Base-by-base conservation (phyloP, 2,113 vertebrate species). In the Pluvianellus socialis region DNA sequence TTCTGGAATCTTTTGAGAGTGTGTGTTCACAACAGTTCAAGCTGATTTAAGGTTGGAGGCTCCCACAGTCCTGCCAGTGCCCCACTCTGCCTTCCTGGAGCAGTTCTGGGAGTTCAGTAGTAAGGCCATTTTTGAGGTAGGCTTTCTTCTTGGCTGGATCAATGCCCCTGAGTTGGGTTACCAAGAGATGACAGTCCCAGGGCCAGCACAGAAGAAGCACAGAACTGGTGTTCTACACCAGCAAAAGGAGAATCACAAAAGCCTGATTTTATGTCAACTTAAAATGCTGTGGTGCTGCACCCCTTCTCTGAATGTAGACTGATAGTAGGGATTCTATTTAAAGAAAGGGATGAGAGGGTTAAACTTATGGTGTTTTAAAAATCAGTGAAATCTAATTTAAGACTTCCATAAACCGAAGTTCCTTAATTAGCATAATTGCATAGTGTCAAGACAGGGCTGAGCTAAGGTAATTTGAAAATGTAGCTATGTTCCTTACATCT, bases 351-450 rank as follows among this genome's bases (percentile, higher is more conserved):
- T 44, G 75, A 88, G 38, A 66, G 19, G 23, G 89, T 95, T 94
- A 88, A 92, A 73, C 53, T 44, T 77, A 62, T 23, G 58, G 32
- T 62, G 33, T 65, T 76, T 88, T 50, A 66, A 80, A 95, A 96
- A 94, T 74, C 65, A 84, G 59, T 67, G 89, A 96, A 94, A 94
- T 52, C 52, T 79, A 91, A 95, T 94, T 96, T 91, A 91, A 88
- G 88, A 76, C 45, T 94, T 68, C 27, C 71, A 92, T 79, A 79
- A 93, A 86, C 90, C 24, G 5, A 70, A 87, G 47, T 79, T 97
- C 55, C 59, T 93, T 93, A 88, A 95, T 97, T 92, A 94, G 91
- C 81, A 82, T 93, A 95, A 95, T 82, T 88, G 62, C 71, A 89
- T 21, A n/a, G 61, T 79, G 81, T 90, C 75, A 93, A 86, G 82